A percentile compares a stretch with the other conserved stretches of the same genome.
These are phyloP conservation scores for Sandelia bainsii DNA, from an alignment of 2,797 vertebrate genomes.

Conservation along the genomic window DNA sequence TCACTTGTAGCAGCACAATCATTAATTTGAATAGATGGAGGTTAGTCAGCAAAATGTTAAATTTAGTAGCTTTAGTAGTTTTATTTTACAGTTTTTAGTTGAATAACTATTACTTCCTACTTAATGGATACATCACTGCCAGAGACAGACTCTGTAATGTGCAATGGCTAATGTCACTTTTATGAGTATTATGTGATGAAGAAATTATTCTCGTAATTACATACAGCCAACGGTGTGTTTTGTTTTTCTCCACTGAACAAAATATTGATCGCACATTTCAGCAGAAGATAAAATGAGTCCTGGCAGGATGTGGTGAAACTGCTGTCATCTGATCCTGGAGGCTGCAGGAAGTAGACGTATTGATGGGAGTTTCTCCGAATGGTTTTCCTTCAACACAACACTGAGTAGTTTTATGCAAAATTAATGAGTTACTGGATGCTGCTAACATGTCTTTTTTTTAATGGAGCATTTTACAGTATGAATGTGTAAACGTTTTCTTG, in stretches of 20 bases:
- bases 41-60: too few relatives aligned
- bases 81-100: too few relatives aligned
- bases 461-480: too few relatives aligned
- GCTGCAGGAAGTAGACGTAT: constrained; percentile 42
- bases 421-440: too few relatives aligned
- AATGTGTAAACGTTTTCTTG: too few relatives aligned
- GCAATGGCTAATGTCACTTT: neutral
- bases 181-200: neutral
- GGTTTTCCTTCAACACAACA: constrained; percentile 1
- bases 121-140: too few relatives aligned
- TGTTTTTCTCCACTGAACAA: neutral
- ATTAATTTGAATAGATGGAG: too few relatives aligned
- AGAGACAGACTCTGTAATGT: too few relatives aligned
- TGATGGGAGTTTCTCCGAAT: constrained; percentile 12
- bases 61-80: too few relatives aligned
- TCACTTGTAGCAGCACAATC: neutral
- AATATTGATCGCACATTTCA: constrained; percentile 27
- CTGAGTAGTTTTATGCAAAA: neutral
- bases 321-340: constrained; percentile 48
- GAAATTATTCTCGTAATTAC: neutral
- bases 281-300: constrained; percentile 8
- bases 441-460: too few relatives aligned
- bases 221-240: neutral
- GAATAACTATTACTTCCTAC: too few relatives aligned
- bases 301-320: constrained; percentile 49